Base-by-base conservation (phyloP, 2,888 invertebrate genomes). In the Sympetrum striolatum region DNA sequence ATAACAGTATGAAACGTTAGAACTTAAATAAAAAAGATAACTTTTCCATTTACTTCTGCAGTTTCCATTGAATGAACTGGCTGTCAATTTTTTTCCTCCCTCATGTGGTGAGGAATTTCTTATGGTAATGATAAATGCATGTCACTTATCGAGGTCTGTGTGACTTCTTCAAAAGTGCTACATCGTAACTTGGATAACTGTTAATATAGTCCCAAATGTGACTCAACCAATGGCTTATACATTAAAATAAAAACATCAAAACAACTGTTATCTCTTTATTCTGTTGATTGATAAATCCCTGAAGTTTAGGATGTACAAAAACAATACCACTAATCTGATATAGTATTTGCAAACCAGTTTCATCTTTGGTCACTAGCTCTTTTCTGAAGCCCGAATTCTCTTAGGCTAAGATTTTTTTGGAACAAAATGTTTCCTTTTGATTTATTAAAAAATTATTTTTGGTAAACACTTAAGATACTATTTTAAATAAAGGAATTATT, bases 191-290 rank as follows among this genome's bases (percentile, higher is more conserved):
- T 53, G 60, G 60, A 86, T 86, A 86, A 86, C 60, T 86, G 86
- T 86, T 86, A 60, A 35, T 86, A 53, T 86, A 64, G 86, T 86
- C 86, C 86, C 86, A 60, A 86, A 86, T 86, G 86, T 86, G 86
- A 86, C 86, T 86, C 86, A 86, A 86, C 86, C 86, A 86, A 86
- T 86, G 86, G 86, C 86, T 86, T 60, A 86, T 60, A 37, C 86
- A 86, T 86, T 86, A 86, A 37, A 86, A 86, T 86, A 86, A 60
- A 86, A 58, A 86, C 53, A 58, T 86, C 35, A 86, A 86, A 64
- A 25, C 25, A 73, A 73, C 5, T 73, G 14, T 73, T 14, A 31
- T 14, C 31, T 6, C 73, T 73, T 15, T 18, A 53, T 53, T 53
- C 18, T 53, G 53, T 53, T 53, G 18, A 53, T 53, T 53, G 8